Conservation (phyloP, 2,797 vertebrate genomes). For the Micrastur ruficollis region DNA sequence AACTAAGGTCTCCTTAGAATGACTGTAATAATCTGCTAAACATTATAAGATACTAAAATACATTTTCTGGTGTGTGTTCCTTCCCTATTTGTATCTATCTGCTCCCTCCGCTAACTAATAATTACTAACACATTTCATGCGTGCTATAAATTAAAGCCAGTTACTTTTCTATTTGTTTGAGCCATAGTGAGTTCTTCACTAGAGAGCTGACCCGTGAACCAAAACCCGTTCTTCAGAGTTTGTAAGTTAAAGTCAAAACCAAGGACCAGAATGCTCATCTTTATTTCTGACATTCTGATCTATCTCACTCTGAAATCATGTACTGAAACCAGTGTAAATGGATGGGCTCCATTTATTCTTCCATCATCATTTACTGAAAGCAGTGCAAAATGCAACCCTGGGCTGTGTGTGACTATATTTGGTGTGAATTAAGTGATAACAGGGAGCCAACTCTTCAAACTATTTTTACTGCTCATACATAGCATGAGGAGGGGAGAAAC, state of each 20-base stretch:
- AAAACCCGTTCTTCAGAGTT: background rate
- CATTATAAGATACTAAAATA: background rate
- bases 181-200: background rate
- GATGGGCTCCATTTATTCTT: background rate
- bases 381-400: background rate
- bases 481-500: background rate
- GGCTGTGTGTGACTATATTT: background rate
- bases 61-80: background rate
- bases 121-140: background rate
- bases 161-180: background rate
- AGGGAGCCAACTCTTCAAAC: background rate
- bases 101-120: background rate
- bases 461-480: background rate
- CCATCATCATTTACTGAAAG: accelerated
- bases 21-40: background rate
- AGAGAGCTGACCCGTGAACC: background rate
- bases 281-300: background rate
- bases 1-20: background rate
- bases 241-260: background rate
- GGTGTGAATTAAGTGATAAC: background rate
- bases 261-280: background rate
- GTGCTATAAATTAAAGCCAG: background rate
- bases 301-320: background rate
- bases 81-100: background rate
- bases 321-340: background rate